These are phyloP conservation scores for Cyclargus thomasi DNA, from an alignment of 1,140 invertebrate species.

Conservation along the genomic window DNA sequence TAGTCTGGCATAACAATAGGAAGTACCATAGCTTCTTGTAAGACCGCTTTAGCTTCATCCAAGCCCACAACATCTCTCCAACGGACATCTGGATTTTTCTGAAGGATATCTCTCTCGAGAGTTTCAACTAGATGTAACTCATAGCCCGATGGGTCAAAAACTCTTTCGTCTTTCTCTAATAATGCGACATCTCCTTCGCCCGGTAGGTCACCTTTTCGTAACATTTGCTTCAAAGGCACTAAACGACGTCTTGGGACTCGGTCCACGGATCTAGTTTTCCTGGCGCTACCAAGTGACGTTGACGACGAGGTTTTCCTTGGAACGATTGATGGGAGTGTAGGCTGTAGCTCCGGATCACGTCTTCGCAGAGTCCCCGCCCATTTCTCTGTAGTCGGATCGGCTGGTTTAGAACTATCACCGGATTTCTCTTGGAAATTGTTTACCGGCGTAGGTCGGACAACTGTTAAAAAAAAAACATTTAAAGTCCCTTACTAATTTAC, in stretches of 20 bases:
- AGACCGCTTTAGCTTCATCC: slow-evolving; percentile 93
- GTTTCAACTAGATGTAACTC: slow-evolving; percentile 88
- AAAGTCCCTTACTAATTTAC: no score
- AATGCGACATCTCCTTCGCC: slow-evolving; percentile 56
- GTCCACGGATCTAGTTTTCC: slow-evolving; percentile 76
- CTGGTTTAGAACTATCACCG: slow-evolving; percentile 46
- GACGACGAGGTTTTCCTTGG: slow-evolving; percentile 56
- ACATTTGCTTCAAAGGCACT: slow-evolving; percentile 56
- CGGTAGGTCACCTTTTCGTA: slow-evolving; percentile 50
- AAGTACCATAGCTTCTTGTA: slow-evolving; percentile 98
- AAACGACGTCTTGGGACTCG: slow-evolving; percentile 61
- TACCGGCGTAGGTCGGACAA: slow-evolving; percentile 57
- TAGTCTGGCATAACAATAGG: slow-evolving; percentile 99
- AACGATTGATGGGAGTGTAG: slow-evolving; percentile 78
- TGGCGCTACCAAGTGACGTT: slow-evolving; percentile 50
- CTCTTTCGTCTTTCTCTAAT: slow-evolving; percentile 76
- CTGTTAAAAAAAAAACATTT: slow-evolving; percentile 36
- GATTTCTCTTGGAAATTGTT: slow-evolving; percentile 46
- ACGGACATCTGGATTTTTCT: slow-evolving; percentile 95
- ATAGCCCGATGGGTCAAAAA: slow-evolving; percentile 84
- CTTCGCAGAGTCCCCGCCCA: slow-evolving; percentile 78
- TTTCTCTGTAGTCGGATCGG: slow-evolving; percentile 72
- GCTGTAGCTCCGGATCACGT: slow-evolving; percentile 80
- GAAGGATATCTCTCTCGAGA: slow-evolving; percentile 95
- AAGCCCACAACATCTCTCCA: slow-evolving; percentile 99